Conservation (phyloP, 2,797 vertebrate genomes). For the Apogon talboti region DNA sequence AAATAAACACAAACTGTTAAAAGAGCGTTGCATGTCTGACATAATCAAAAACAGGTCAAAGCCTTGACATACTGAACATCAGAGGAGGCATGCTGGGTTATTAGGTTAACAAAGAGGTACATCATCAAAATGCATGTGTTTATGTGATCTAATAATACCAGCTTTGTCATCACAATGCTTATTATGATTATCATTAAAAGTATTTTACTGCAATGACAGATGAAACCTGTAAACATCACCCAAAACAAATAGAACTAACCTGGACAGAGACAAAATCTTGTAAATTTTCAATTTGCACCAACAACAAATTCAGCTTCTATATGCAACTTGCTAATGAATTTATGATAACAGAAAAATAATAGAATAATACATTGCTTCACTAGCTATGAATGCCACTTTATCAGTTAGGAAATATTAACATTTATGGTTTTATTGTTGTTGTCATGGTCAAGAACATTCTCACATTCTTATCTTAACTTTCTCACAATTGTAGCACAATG, state of each 20-base stretch:
- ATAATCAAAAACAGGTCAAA: conserved; percentile 15
- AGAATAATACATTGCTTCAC: too few species aligned
- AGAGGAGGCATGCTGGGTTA: conserved; percentile 22
- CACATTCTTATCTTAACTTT: too few species aligned
- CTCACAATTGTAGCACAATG: too few species aligned
- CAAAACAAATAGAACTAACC: not conserved
- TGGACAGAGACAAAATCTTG: conserved; percentile 1
- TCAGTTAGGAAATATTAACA: too few species aligned
- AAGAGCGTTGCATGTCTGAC: conserved; percentile 15
- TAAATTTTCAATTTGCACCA: not conserved
- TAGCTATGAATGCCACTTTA: too few species aligned
- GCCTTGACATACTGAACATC: conserved; percentile 22
- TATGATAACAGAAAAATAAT: too few species aligned
- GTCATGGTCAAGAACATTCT: too few species aligned
- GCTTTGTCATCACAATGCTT: conserved; percentile 6
- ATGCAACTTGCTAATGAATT: too few species aligned
- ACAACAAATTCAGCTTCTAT: not conserved
- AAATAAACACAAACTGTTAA: conserved; percentile 20
- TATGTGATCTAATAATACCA: conserved; percentile 45
- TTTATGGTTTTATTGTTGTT: too few species aligned
- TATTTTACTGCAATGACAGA: not conserved
- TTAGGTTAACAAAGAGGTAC: conserved; percentile 6
- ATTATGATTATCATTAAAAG: not conserved
- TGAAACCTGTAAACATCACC: not conserved
- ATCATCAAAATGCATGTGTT: not conserved